phyloP scores from a whole-genome alignment of 2,113 vertebrate genomes.

The Salminus brasiliensis region DNA sequence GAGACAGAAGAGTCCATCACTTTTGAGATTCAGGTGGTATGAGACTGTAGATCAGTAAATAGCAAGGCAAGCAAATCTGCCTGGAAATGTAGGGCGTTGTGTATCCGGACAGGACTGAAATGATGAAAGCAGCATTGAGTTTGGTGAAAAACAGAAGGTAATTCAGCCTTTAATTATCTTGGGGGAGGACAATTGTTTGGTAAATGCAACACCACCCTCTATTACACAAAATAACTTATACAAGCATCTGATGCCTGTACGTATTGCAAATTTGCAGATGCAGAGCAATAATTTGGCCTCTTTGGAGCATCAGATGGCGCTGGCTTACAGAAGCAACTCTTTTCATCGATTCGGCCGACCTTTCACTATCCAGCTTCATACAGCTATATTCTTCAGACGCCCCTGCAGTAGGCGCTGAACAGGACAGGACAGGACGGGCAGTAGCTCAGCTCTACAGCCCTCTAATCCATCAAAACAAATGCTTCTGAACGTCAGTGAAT shows the following conservation, averaged over 20 bases:
- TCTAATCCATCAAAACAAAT: constrained; percentile 46
- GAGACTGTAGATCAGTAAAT: too few relatives aligned
- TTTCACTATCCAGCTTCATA: constrained; percentile 24
- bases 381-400: background rate
- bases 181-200: too few relatives aligned
- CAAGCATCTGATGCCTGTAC: background rate
- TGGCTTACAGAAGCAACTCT: constrained; percentile 29
- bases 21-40: too few relatives aligned
- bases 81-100: too few relatives aligned
- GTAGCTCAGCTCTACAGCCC: background rate
- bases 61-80: too few relatives aligned
- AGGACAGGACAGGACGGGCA: constrained; percentile 31
- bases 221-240: background rate
- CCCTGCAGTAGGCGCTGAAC: background rate
- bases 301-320: background rate
- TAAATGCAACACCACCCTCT: background rate
- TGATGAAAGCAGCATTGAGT: too few relatives aligned
- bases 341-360: constrained; percentile 25
- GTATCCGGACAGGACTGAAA: too few relatives aligned
- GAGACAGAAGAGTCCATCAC: too few relatives aligned
- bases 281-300: background rate
- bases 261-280: background rate
- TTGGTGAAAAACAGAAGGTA: too few relatives aligned
- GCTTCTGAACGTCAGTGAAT: constrained; percentile 35
- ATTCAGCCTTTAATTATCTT: too few relatives aligned